Conservation (phyloP, 2,113 vertebrate genomes). For the Calypte anna region DNA sequence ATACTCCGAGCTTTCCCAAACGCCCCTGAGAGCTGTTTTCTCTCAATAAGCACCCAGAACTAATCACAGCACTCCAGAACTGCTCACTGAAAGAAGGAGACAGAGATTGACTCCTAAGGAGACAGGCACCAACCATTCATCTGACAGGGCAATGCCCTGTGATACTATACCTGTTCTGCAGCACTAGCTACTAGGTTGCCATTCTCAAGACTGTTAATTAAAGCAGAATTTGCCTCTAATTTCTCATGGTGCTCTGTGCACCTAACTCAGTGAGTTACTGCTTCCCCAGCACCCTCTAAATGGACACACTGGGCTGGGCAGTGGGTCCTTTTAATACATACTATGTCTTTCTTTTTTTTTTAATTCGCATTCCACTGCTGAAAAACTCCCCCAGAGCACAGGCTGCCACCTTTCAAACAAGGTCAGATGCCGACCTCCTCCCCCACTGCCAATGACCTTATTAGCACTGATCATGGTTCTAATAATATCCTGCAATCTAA, state of each 20-base stretch:
- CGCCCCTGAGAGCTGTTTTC: not conserved
- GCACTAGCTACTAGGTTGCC: not conserved
- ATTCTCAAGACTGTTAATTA: not conserved
- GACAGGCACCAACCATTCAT: not conserved
- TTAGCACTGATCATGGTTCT: constrained; percentile 67
- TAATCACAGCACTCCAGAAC: not conserved
- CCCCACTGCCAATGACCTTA: constrained; percentile 59
- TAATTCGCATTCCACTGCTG: not conserved
- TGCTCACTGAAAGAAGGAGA: not conserved
- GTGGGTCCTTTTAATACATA: not conserved
- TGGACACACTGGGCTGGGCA: accelerated
- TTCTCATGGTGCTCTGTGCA: not conserved
- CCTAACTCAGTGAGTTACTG: not conserved
- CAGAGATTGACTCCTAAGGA: not conserved
- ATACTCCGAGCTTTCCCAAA: not conserved
- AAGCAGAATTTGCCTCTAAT: not conserved
- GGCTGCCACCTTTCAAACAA: constrained; percentile 57
- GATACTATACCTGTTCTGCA: not conserved
- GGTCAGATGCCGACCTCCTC: constrained; percentile 35
- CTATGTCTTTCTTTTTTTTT: not conserved
- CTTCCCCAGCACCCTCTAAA: not conserved
- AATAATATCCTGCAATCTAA: constrained; percentile 60
- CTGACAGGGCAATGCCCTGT: not conserved
- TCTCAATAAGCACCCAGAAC: not conserved
- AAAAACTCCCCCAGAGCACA: not conserved